phyloP scores from a whole-genome alignment of 2,797 vertebrate genomes.

The Sardinella longiceps region DNA sequence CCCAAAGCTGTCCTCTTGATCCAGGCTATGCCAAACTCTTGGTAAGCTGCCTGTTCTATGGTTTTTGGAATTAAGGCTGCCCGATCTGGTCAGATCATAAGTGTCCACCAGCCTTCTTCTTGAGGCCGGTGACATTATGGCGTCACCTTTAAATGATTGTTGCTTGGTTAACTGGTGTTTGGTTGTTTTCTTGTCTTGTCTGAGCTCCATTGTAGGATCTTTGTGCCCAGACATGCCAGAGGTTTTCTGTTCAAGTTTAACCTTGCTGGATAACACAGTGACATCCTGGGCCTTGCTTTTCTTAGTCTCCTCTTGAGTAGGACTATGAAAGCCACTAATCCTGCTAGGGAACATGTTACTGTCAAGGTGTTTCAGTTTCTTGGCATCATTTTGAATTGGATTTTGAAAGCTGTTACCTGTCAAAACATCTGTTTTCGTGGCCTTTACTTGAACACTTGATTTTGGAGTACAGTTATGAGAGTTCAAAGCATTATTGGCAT shows the following conservation, averaged over 20 bases:
- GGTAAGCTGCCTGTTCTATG: slow-evolving; percentile 79
- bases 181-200: slow-evolving; percentile 60
- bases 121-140: slow-evolving; percentile 69
- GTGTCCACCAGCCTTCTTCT: slow-evolving; percentile 70
- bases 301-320: background rate
- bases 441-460: slow-evolving; percentile 9
- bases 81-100: slow-evolving; percentile 30
- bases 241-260: slow-evolving; percentile 77
- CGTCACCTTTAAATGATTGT: slow-evolving; percentile 70
- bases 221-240: slow-evolving; percentile 51
- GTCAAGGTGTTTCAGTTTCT: background rate
- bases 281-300: background rate
- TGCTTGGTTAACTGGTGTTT: slow-evolving; percentile 66
- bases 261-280: slow-evolving; percentile 46
- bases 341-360: background rate
- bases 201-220: slow-evolving; percentile 44
- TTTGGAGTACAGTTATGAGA: background rate
- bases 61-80: slow-evolving; percentile 59
- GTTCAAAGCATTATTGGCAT: background rate
- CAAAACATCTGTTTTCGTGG: background rate
- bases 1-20: slow-evolving; percentile 67
- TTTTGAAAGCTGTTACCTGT: background rate
- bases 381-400: background rate
- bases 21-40: slow-evolving; percentile 71
- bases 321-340: background rate